phyloP scores from a whole-genome alignment of 1,140 invertebrate species.

The Dinothrombium tinctorium region DNA sequence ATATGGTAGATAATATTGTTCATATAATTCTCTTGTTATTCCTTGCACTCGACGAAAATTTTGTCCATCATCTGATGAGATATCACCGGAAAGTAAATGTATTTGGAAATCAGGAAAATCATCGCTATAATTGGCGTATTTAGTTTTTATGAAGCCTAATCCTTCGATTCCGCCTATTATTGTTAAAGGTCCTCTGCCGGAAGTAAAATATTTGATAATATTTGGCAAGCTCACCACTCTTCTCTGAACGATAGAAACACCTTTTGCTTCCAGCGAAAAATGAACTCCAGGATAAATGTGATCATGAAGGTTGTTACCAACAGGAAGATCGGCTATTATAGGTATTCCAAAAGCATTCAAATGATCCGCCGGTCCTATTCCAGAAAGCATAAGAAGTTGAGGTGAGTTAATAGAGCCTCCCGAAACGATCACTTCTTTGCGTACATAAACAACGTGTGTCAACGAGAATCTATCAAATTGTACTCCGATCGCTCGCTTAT shows the following conservation, averaged over 20 bases:
- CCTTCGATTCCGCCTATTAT: too few relatives aligned
- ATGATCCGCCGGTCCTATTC: conserved; percentile 51
- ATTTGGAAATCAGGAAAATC: conserved; percentile 78
- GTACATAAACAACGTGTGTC: conserved; percentile 35
- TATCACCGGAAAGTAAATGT: conserved; percentile 55
- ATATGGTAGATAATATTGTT: conserved; percentile 15
- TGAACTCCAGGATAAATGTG: conserved; percentile 16
- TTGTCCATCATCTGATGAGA: conserved; percentile 43
- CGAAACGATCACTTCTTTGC: conserved; percentile 49
- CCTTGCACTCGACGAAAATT: conserved; percentile 42
- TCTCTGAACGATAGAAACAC: conserved; percentile 45
- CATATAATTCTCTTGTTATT: conserved; percentile 36
- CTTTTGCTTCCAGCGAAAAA: conserved; percentile 11
- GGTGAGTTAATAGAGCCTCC: conserved; percentile 55
- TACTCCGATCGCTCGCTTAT: conserved; percentile 48
- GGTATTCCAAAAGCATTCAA: conserved; percentile 12
- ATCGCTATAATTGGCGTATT: conserved; percentile 51
- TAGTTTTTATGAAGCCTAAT: conserved; percentile 62
- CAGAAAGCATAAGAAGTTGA: conserved; percentile 69
- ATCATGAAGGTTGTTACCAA: conserved; percentile 25
- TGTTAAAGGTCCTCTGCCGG: too few relatives aligned
- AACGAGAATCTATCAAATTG: conserved; percentile 39
- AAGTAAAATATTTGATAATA: conserved; percentile 14
- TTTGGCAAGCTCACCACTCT: conserved; percentile 44
- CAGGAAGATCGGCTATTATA: conserved; percentile 21